A percentile compares a stretch with the other conserved stretches of the same genome.
Conservation (phyloP, 2,888 invertebrate genomes). For the Linyphia triangularis region DNA sequence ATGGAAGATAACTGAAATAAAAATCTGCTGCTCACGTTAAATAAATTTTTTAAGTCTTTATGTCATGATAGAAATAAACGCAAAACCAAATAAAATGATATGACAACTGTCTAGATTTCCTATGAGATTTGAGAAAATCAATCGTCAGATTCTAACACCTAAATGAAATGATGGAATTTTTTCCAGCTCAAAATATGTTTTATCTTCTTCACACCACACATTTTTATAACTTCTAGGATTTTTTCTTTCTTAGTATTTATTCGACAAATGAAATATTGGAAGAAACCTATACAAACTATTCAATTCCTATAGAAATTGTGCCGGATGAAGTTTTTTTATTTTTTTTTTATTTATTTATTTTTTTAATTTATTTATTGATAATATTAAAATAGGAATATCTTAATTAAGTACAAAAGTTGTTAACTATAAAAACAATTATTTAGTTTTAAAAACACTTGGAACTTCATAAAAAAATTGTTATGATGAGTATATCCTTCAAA, state of each 20-base stretch:
- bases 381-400: too few relatives aligned
- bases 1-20: neutral
- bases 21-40: neutral
- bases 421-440: too few relatives aligned
- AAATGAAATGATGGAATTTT: neutral
- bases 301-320: too few relatives aligned
- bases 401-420: too few relatives aligned
- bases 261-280: neutral
- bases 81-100: constrained; percentile 35
- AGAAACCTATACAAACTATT: neutral
- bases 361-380: too few relatives aligned
- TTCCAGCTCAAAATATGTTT: neutral
- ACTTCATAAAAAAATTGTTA: too few relatives aligned
- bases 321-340: too few relatives aligned
- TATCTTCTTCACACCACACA: neutral
- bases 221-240: too few relatives aligned
- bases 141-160: neutral
- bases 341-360: too few relatives aligned
- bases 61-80: constrained; percentile 26
- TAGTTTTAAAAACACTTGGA: too few relatives aligned
- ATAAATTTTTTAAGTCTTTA: neutral
- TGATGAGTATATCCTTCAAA: too few relatives aligned
- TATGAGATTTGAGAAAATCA: constrained; percentile 12
- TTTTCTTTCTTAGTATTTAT: neutral
- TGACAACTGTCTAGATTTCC: neutral